phyloP scores from a whole-genome alignment of 2,888 invertebrate genomes.

The Lithophane leautieri region DNA sequence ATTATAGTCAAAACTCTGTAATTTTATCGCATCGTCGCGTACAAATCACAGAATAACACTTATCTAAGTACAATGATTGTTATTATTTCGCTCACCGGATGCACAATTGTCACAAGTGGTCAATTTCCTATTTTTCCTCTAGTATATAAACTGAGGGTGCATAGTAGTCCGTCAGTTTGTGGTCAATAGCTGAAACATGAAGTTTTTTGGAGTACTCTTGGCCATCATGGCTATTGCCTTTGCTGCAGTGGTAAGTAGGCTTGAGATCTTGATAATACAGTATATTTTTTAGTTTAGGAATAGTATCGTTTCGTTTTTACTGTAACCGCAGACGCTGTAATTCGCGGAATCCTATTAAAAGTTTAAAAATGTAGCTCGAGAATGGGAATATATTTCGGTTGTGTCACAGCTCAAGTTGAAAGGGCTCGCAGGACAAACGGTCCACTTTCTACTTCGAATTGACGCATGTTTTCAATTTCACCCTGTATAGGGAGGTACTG shows the following conservation, averaged over 20 bases:
- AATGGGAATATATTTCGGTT: not conserved
- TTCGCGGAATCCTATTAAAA: not conserved
- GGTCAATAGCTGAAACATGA: conserved; percentile 73
- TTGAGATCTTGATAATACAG: not conserved
- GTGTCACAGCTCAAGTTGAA: not conserved
- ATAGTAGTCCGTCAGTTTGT: conserved; percentile 23
- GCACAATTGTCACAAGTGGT: conserved; percentile 34
- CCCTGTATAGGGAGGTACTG: too few relatives aligned
- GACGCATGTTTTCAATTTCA: not conserved
- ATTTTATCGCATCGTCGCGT: conserved; percentile 51
- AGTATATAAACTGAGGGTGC: conserved; percentile 38
- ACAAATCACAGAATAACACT: conserved; percentile 31
- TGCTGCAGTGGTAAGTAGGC: conserved; percentile 80
- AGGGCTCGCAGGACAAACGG: not conserved
- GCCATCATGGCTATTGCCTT: conserved; percentile 78
- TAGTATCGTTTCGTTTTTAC: not conserved
- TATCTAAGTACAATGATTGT: conserved; percentile 49
- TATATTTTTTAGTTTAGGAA: not conserved
- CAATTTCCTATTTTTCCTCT: conserved; percentile 27
- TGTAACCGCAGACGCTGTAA: not conserved
- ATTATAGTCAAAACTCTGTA: not conserved
- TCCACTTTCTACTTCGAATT: not conserved
- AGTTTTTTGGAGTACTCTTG: conserved; percentile 76
- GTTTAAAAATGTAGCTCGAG: not conserved
- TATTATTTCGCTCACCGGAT: conserved; percentile 53